These are phyloP conservation scores for Meles meles DNA, from an alignment of 2,113 vertebrate species.

Conservation along the genomic window DNA sequence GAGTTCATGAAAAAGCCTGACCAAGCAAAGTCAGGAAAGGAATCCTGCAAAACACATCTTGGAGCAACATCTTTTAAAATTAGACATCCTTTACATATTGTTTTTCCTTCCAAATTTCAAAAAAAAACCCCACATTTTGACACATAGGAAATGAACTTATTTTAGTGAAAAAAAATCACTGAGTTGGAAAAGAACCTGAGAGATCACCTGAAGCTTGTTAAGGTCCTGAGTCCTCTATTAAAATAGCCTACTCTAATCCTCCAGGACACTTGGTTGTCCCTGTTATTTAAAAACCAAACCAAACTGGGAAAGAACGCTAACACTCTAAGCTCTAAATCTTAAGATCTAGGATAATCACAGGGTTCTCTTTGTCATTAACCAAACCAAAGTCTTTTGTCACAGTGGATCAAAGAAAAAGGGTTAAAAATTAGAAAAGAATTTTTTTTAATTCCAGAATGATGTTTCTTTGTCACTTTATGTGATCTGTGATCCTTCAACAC, in stretches of 20 bases:
- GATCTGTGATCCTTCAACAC: not conserved
- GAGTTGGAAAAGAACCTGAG: not conserved
- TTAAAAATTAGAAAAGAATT: not conserved
- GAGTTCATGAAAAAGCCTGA: constrained; percentile 25
- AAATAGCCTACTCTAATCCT: not conserved
- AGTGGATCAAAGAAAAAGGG: not conserved
- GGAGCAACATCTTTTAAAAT: not conserved
- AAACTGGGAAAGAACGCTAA: not conserved
- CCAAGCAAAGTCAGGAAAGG: constrained; percentile 31
- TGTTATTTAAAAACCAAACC: not conserved
- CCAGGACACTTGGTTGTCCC: not conserved
- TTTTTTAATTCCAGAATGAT: not conserved
- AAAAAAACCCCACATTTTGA: not conserved
- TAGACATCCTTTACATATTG: not conserved
- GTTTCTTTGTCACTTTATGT: not conserved
- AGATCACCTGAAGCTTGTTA: not conserved
- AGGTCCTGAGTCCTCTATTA: not conserved
- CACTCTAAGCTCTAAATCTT: not conserved
- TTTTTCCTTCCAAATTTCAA: not conserved
- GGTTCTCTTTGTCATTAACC: not conserved
- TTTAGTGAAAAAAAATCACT: not conserved
- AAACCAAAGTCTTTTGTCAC: not conserved
- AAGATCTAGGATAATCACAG: not conserved
- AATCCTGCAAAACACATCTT: not conserved
- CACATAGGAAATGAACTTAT: not conserved